Evolutionary conservation across 2,797 vertebrate genomes (phyloP), one percentile per base, ranked within the genome.

Genomic region (Eremophila alpestris): DNA sequence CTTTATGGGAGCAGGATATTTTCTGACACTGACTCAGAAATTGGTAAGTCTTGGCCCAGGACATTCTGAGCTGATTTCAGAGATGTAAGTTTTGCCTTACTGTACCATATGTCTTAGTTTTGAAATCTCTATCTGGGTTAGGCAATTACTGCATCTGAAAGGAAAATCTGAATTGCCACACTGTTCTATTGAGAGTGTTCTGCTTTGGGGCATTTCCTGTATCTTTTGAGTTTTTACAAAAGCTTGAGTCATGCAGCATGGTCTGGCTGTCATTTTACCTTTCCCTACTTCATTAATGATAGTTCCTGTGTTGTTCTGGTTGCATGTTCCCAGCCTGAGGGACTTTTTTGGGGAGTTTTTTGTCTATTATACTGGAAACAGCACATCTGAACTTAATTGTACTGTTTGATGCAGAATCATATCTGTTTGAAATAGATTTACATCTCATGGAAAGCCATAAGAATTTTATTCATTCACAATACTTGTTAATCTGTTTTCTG

Each of bases 181-280:
- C 54, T 64, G 46, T 70, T 92, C 59, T 67, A 17, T 64, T 78
- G 79, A 81, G 80, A 82, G 36, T 30, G 30, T 94, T 82, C 48
- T 90, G 89, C 94, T 96, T 94, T 85, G 81, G 88, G 92, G 91
- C 67, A 67, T 92, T 95, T 94, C 75, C 89, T 79, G 36, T 79
- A 16, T 63, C 63, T 65, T 80, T 81, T 73, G 71, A 70, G 17
- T 74, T 91, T 70, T 87, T 60, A 55, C 64, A 54, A 74, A 81
- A 85, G 75, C 58, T 90, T 83, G 60, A 83, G 49, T 89, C 12
- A 13, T 85, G 38, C 38, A 77, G 38, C 24, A 17, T 15, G 58
- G 45, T 63, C 67, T 46, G 34, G 30, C 65, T 86, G 69, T 75
- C 55, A 40, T 5, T 93, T 24, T 8, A n/a, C 51, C 34, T 91